Percentiles rank a stretch among this genome's conserved stretches.
phyloP scores from a whole-genome alignment of 2,113 vertebrate species.

The Mystacornis crossleyi region DNA sequence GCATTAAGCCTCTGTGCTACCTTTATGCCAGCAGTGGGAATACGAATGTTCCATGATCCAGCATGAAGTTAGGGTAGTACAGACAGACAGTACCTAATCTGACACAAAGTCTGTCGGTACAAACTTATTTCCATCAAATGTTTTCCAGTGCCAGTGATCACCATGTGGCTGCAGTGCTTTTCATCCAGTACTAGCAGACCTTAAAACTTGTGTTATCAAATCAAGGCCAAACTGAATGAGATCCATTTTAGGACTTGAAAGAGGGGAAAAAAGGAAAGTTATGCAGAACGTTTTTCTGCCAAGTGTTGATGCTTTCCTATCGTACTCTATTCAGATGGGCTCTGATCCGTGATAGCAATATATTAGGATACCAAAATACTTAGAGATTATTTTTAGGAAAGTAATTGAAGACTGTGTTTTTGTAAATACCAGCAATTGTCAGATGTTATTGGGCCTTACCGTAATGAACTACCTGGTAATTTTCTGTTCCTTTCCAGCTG shows the following conservation, averaged over 20 bases:
- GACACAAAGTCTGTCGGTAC: not conserved
- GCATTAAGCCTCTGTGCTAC: not conserved
- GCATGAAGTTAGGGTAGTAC: not conserved
- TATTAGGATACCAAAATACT: not conserved
- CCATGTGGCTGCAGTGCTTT: not conserved
- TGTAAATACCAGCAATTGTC: not conserved
- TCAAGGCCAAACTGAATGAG: not conserved
- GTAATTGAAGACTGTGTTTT: not conserved
- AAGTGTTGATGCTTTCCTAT: not conserved
- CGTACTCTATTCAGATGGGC: rapidly evolving
- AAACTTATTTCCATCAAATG: not conserved
- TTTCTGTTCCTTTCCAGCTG: not conserved
- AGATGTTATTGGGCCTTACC: not conserved
- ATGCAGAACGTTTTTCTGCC: not conserved
- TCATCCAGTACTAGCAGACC: not conserved
- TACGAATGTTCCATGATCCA: not conserved
- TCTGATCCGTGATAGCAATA: not conserved
- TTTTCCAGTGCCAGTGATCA: not conserved
- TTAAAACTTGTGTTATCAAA: not conserved
- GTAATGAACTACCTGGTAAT: not conserved
- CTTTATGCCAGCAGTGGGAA: not conserved
- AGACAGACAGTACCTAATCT: not conserved
- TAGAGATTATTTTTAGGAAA: not conserved
- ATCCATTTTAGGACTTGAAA: not conserved
- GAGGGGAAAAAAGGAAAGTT: not conserved